A percentile compares a stretch with the other conserved stretches of the same genome.
Evolutionary conservation across 2,888 invertebrate species (phyloP).

Genomic region (Sesia apiformis): DNA sequence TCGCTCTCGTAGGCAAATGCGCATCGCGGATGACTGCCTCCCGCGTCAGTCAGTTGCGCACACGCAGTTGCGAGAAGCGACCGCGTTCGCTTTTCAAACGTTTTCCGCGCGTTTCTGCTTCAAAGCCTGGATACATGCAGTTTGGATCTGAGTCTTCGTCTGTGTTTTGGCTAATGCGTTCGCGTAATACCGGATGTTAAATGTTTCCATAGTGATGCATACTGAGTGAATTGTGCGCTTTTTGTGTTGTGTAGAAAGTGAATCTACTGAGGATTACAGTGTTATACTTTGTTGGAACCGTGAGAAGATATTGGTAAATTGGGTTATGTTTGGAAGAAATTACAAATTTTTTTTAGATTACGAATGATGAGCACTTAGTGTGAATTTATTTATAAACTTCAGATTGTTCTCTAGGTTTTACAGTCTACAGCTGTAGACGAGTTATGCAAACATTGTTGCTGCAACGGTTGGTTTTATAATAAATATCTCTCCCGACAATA

Average conservation of each 20-base stretch:
- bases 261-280: constrained; percentile 45
- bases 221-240: constrained; percentile 12
- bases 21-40: constrained; percentile 38
- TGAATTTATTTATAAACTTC: neutral
- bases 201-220: constrained; percentile 5
- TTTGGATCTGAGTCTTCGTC: neutral
- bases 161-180: neutral
- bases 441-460: neutral
- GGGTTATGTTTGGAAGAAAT: neutral
- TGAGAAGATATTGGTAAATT: constrained; percentile 27
- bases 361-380: neutral
- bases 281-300: constrained; percentile 27
- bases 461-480: neutral
- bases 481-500: too few relatives aligned
- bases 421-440: neutral
- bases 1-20: constrained; percentile 25
- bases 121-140: neutral
- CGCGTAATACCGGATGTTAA: neutral
- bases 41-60: constrained; percentile 56
- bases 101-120: constrained; percentile 34
- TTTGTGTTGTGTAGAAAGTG: constrained; percentile 35
- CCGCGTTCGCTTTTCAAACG: constrained; percentile 40
- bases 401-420: neutral
- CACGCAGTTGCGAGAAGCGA: constrained; percentile 46
- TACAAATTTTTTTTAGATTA: neutral